phyloP scores from a whole-genome alignment of 2,797 vertebrate genomes.

The Darevskia nairensis region DNA sequence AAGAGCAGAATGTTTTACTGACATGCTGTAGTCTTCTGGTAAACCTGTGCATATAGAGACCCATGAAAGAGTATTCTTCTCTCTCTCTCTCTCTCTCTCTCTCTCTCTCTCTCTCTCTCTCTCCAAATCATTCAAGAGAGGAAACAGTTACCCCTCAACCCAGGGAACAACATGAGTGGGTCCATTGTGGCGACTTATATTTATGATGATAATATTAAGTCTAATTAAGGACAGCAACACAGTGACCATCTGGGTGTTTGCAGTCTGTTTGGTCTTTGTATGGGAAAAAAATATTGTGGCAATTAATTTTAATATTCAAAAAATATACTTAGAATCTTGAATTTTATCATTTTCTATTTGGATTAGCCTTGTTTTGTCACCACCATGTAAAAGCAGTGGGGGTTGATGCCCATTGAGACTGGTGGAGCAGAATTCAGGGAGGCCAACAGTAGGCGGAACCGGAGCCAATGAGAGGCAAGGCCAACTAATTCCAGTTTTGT shows the following conservation, averaged over 20 bases:
- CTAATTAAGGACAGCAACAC: neutral
- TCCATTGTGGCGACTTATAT: neutral
- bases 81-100: neutral
- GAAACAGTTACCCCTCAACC: slow-evolving; percentile 20
- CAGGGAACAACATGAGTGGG: slow-evolving; percentile 17
- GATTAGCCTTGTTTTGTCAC: neutral
- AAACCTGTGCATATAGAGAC: neutral
- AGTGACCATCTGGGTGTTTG: neutral
- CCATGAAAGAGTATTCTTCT: neutral
- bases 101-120: no score
- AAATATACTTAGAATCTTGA: neutral
- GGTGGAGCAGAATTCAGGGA: no score
- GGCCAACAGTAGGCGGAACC: no score
- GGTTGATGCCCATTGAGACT: no score
- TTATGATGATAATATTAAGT: neutral
- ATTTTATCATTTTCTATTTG: neutral
- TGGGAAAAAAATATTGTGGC: neutral
- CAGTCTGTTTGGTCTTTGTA: neutral
- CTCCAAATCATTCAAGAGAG: slow-evolving; percentile 3
- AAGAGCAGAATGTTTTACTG: neutral
- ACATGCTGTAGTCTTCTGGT: neutral
- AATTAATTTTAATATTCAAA: neutral
- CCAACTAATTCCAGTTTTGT: no score
- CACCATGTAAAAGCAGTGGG: neutral
- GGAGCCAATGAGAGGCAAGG: no score